phyloP scores from a whole-genome alignment of 2,113 vertebrate genomes.

The Mesoclemmys tuberculata region DNA sequence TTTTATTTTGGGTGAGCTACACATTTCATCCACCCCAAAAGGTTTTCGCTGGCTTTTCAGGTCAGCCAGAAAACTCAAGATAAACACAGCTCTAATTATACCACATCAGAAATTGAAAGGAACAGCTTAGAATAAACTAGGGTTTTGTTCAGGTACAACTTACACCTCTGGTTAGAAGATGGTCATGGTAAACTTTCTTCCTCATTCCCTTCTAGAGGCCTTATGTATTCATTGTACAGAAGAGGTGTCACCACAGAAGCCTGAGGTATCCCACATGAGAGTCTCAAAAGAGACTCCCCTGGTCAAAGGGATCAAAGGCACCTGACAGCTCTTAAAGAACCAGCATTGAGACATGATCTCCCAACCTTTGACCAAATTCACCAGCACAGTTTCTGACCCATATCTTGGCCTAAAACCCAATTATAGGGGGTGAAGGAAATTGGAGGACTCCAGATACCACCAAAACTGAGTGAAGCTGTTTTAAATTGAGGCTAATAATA shows the following conservation, averaged over 20 bases:
- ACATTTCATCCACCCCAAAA: too few relatives aligned
- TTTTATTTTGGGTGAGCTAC: too few relatives aligned
- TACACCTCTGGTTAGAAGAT: not conserved
- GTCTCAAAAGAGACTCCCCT: not conserved
- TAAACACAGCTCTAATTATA: not conserved
- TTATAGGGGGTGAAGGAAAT: not conserved
- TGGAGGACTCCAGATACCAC: not conserved
- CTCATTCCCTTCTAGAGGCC: not conserved
- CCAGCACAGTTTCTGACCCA: not conserved
- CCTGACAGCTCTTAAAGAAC: not conserved
- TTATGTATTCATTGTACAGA: not conserved
- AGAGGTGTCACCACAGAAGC: not conserved
- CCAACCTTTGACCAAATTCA: not conserved
- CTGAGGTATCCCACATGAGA: not conserved
- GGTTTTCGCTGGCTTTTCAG: too few relatives aligned
- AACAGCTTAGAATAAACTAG: not conserved
- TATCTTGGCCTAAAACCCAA: not conserved
- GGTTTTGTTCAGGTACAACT: not conserved
- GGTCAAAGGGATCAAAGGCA: not conserved
- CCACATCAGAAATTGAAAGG: not conserved
- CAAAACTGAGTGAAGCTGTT: not conserved
- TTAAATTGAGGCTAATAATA: not conserved
- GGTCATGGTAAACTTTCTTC: not conserved
- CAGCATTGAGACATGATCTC: not conserved
- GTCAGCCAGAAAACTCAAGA: too few relatives aligned